Evolutionary conservation across 2,797 vertebrate species (phyloP), one percentile per base, ranked within the genome.

Genomic region (Acanthornis magna): DNA sequence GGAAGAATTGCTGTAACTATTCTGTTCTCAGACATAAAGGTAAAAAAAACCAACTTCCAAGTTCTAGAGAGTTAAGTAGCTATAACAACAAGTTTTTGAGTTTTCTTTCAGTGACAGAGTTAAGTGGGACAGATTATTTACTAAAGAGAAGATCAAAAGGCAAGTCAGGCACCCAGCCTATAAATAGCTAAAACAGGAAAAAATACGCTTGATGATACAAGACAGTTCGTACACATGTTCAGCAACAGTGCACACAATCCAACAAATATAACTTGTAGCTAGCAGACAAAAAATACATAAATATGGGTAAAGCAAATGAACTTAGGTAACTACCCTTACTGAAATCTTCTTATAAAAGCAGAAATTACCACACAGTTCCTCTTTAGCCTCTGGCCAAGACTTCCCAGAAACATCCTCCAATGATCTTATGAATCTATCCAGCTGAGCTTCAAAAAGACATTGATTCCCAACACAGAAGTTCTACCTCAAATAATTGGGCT

Each of bases 121-220:
- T 68, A 85, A 54, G 27, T 16, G 34, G 48, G 29, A 62, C 51
- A 57, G 13, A 61, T 70, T 77, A 73, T 48, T 81, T 92, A 74
- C 51, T 38, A 72, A 75, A 55, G 16, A 75, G 9, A 84, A 82
- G 19, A 91, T 65, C 26, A 91, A 55, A 75, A 83, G 9, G 50
- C 16, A 67, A 50, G 48, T 63, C 48, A 29, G 11, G 36, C 26
- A 45, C 30, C 43, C 38, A 77, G 30, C 27, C 75, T 85, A 73
- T 47, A 82, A 94, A 83, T 63, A 92, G 54, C 45, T 79, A 48
- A 83, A 89, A 88, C 68, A 83, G 72, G 82, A 91, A 92, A 79
- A 85, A 65, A 7, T 0, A 63, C 5, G 20, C 7, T 71, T 68
- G 86, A 74, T 61, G 43, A 42, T 8, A 76, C 5, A 7, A 88